Conservation (phyloP, 30 jellyfish, hydroid and myxozoan species). For the Haliclystus octoradiatus region DNA sequence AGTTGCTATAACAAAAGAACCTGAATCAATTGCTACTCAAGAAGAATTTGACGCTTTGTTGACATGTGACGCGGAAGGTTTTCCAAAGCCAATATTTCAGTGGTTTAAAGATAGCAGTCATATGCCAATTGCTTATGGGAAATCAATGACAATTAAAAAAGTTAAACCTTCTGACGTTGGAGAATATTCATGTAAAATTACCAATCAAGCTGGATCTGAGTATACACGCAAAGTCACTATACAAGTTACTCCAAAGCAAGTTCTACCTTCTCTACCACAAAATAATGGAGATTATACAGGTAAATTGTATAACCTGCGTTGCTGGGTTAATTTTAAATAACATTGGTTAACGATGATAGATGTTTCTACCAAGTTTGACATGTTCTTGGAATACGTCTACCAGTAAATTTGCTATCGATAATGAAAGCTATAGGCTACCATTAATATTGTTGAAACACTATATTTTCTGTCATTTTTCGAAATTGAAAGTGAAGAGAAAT, state of each 20-base stretch:
- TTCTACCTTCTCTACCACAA: not conserved
- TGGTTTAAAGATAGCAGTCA: constrained; percentile 40
- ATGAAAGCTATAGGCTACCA: not conserved
- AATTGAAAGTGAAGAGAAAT: too few relatives aligned
- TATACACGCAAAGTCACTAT: constrained; percentile 26
- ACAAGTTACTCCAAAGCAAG: constrained; percentile 34
- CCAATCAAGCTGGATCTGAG: constrained; percentile 42
- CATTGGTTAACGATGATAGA: too few relatives aligned
- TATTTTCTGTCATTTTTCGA: too few relatives aligned
- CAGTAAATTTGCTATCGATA: not conserved
- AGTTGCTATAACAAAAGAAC: constrained; percentile 53
- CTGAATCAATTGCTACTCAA: constrained; percentile 30
- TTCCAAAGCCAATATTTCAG: constrained; percentile 60
- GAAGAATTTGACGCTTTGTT: constrained; percentile 29
- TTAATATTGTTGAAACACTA: too few relatives aligned
- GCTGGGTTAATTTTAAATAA: too few relatives aligned
- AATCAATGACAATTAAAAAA: constrained; percentile 16
- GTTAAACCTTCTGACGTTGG: constrained; percentile 38
- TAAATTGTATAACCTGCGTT: not conserved
- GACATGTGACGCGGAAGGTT: constrained; percentile 63
- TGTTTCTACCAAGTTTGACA: too few relatives aligned
- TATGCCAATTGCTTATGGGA: constrained; percentile 17
- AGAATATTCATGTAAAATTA: constrained; percentile 39
- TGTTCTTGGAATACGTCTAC: too few relatives aligned
- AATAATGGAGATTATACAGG: not conserved